Base-by-base conservation (phyloP, 2,113 vertebrate genomes). In the Ictalurus furcatus region DNA sequence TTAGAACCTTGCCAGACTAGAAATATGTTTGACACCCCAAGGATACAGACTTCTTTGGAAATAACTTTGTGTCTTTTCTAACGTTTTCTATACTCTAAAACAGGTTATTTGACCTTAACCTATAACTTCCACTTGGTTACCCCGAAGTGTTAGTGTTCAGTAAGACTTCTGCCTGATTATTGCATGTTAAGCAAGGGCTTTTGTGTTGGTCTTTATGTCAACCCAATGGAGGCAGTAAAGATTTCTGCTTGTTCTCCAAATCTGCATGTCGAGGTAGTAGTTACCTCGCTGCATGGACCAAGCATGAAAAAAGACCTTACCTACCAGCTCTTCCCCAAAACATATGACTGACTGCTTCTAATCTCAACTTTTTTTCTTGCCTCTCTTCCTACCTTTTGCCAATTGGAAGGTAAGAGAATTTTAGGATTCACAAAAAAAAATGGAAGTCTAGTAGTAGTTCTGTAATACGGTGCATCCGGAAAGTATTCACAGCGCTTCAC, bases 381-480 rank as follows among this genome's bases (percentile, higher is more conserved):
- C 91, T 91, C 93, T 90, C 92, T 94, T 93, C 87, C 91, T 91
- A 85, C 90, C 93, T 94, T 92, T 90, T 93, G 84, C 83, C 28
- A 89, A 92, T 92, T 91, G 93, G 91, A 95, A 96, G 95, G 95
- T 96, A 96, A 96, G 95, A 90, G 90, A 89, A 67, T 85, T 88
- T 86, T 81, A 91, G 91, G 91, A 88, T 90, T 61, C 30, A 69
- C 21, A 83, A 76, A 84, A 34, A 84, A 34, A 80, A 23, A 85
- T 87, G 59, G 61, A 84, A 48, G n/a, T 81, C 48, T 69, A 8
- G 37, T 85, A 37, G 63, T 67, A 34, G 58, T 93, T 30, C 21
- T 83, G 79, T 86, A 34, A 44, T 85, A 44, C 40, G 4, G 40
- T 44, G 40, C 40, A 44, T 44, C 40, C 40, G 40, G 40, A 44